These are phyloP conservation scores for Petrocephalus schoutedeni DNA, from an alignment of 2,797 vertebrate genomes.

Conservation along the genomic window DNA sequence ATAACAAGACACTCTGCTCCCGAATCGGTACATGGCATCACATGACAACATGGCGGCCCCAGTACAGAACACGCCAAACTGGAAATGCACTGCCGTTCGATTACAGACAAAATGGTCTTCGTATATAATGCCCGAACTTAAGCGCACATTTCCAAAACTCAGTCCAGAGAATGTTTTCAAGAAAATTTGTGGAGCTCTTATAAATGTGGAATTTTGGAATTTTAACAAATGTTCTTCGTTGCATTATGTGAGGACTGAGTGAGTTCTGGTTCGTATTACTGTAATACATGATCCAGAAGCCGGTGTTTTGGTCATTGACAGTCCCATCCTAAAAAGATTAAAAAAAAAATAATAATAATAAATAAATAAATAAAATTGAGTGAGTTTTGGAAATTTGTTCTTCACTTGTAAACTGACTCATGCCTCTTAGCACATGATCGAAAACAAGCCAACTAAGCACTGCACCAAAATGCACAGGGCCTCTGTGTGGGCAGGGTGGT, in stretches of 20 bases:
- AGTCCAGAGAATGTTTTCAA: not conserved
- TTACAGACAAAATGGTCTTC: not conserved
- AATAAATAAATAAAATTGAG: not conserved
- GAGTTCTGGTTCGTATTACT: not conserved
- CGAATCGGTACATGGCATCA: not conserved
- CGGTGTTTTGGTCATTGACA: not conserved
- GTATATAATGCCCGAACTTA: not conserved
- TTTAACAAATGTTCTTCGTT: not conserved
- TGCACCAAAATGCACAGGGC: not conserved
- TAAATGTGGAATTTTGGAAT: not conserved
- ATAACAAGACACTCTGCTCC: not conserved
- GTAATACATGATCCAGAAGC: not conserved
- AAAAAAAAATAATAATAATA: not conserved
- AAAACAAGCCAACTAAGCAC: conserved; percentile 33
- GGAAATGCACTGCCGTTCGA: not conserved
- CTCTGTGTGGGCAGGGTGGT: not conserved
- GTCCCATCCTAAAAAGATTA: not conserved
- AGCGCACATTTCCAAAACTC: not conserved
- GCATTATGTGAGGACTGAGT: not conserved
- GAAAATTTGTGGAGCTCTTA: too few relatives aligned
- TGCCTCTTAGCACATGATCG: not conserved
- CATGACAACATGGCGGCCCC: not conserved
- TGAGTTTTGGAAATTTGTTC: not conserved
- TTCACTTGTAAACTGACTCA: not conserved
- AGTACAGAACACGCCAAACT: not conserved